Evolutionary conservation across 2,888 invertebrate genomes (phyloP), one percentile per base, ranked within the genome.

Genomic region (Abrostola tripartita): DNA sequence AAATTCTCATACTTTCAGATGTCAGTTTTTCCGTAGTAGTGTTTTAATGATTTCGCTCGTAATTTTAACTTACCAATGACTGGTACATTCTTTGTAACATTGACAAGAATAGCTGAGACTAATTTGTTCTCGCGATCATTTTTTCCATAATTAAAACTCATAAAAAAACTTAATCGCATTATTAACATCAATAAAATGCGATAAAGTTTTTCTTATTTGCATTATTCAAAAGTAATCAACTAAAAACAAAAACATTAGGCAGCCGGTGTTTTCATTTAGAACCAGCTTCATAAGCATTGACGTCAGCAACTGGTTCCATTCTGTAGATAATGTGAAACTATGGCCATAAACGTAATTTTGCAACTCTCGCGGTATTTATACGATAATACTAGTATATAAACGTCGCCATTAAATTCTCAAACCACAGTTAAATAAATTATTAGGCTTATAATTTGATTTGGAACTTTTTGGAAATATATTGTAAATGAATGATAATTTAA

Each of bases 221-320:
- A 58, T 68, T 65, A 68, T 64, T 56, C 59, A 53, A 65, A 63
- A 61, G 35, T 65, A 59, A 52, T 61, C 36, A 57, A 71, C 61
- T 59, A 52, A 65, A 72, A 77, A 77, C 61, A 64, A 75, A 71
- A 78, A 79, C 68, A 71, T 73, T 60, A 61, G 65, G 61, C 61
- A 61, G 65, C 68, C 67, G 75, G 47, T 68, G 68, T 81, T 79
- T 78, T 72, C 71, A 78, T 77, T 79, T 59, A 14, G 73, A 85
- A 82, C 84, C 78, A 79, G 82, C 71, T 83, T 59, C 60, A 66
- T 72, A 59, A 58, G 69, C 66, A 86, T 84, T 86, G 86, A 86
- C 86, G 86, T 86, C 84, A 86, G 60, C 37, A 78, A 82, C 83
- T 60, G 66, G 84, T 84, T 82, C 40, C 66, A 57, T 65, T 68